A percentile compares a stretch with the other conserved stretches of the same genome.
Evolutionary conservation across 2,888 invertebrate species (phyloP).

Genomic region (Eupithecia tripunctaria): DNA sequence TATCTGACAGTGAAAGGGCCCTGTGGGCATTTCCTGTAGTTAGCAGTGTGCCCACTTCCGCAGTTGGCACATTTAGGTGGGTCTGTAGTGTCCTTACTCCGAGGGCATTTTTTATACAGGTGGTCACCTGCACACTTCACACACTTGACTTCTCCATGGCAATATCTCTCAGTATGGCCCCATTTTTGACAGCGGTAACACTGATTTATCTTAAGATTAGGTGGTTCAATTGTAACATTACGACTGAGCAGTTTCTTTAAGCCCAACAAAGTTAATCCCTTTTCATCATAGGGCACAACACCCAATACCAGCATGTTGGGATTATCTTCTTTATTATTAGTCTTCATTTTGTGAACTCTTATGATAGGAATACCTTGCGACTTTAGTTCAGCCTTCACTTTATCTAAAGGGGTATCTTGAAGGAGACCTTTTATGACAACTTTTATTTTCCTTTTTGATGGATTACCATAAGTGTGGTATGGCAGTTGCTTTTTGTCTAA

Average conservation of each 20-base stretch:
- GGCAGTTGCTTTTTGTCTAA: slow-evolving; percentile 60
- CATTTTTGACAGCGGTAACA: slow-evolving; percentile 74
- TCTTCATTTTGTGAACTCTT: slow-evolving; percentile 64
- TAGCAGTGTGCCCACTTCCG: slow-evolving; percentile 62
- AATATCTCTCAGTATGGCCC: slow-evolving; percentile 71
- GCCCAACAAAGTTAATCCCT: slow-evolving; percentile 55
- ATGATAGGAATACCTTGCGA: slow-evolving; percentile 58
- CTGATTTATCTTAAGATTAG: slow-evolving; percentile 58
- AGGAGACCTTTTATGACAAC: slow-evolving; percentile 66
- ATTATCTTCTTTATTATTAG: slow-evolving; percentile 47
- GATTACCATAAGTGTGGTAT: slow-evolving; percentile 66
- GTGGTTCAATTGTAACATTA: slow-evolving; percentile 62
- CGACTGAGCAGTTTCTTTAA: slow-evolving; percentile 55
- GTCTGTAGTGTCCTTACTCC: slow-evolving; percentile 45
- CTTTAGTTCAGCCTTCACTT: slow-evolving; percentile 57
- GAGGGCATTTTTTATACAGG: slow-evolving; percentile 58
- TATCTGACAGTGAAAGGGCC: slow-evolving; percentile 46
- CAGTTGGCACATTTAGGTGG: slow-evolving; percentile 70
- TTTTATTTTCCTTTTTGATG: slow-evolving; percentile 62
- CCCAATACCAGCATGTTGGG: slow-evolving; percentile 56
- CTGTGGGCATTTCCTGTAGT: slow-evolving; percentile 56
- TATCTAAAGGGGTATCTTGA: slow-evolving; percentile 50
- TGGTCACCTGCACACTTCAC: slow-evolving; percentile 73
- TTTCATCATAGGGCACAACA: slow-evolving; percentile 57
- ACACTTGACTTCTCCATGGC: slow-evolving; percentile 63